phyloP scores from a whole-genome alignment of 2,888 invertebrate genomes.

The Sarcophaga caerulescens region DNA sequence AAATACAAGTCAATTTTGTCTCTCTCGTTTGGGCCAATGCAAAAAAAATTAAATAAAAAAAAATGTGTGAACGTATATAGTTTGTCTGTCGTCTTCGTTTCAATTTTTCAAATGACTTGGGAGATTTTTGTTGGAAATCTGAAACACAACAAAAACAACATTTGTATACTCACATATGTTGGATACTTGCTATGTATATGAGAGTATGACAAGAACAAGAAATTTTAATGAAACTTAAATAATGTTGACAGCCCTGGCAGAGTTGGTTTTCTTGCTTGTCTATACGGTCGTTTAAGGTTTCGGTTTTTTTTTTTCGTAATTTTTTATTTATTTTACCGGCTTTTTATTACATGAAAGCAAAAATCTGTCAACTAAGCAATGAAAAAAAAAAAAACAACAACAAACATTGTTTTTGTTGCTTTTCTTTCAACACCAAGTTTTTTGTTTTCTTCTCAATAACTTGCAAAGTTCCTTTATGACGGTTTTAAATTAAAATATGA shows the following conservation, averaged over 20 bases:
- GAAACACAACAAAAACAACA: too few species aligned
- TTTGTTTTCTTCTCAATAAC: neutral
- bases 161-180: neutral
- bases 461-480: too few species aligned
- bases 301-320: conserved; percentile 25
- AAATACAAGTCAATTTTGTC: too few species aligned
- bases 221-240: conserved; percentile 42
- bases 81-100: too few species aligned
- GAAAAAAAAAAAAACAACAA: too few species aligned
- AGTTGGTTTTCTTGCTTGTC: conserved; percentile 19
- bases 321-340: conserved; percentile 63
- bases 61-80: too few species aligned
- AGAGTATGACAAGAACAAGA: conserved; percentile 32
- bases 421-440: conserved; percentile 28
- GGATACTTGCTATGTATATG: conserved; percentile 20
- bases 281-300: conserved; percentile 26
- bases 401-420: conserved; percentile 3
- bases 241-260: conserved; percentile 54
- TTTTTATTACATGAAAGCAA: conserved; percentile 60
- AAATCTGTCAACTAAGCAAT: conserved; percentile 62
- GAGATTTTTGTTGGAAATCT: neutral
- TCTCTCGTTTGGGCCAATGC: too few species aligned
- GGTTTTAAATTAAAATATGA: too few species aligned
- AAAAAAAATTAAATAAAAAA: too few species aligned
- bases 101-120: conserved; percentile 18